Base-by-base conservation (phyloP, 2,888 invertebrate genomes). In the Xylota sylvarum region DNA sequence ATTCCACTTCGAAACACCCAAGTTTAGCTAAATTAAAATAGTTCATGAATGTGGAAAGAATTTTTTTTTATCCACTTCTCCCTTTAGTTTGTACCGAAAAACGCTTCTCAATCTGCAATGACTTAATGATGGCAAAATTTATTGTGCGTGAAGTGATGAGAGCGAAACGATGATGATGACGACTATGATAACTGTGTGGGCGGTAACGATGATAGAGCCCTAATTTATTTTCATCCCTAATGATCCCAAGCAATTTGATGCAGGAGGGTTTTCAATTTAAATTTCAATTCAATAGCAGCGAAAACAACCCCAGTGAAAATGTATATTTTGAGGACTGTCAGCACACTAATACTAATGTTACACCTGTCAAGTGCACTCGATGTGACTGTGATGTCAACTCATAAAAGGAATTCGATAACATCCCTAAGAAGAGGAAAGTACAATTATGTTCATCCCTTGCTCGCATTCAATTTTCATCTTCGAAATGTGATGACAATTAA, bases 81-180 rank as follows among this genome's bases (percentile, higher is more conserved):
- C 72, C 40, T 50, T 35, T n/a, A 17, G 30, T 72, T 27, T 19
- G n/a, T n/a, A 40, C 17, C 27, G 12, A 64, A 37, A 46, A 14
- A 56, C 10, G 90, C 88, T 89, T 88, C 89, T 89, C 88, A 88
- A 88, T 87, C 88, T 89, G 89, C 89, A 90, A 90, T 91, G 90
- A 91, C 90, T 91, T 91, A 91, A 91, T 90, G 91, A 89, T 89
- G 89, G 84, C 88, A 90, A 90, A 91, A 91, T 91, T 91, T 91
- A 91, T 91, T 90, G 90, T 90, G 90, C 91, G 91, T 91, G 88
- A 91, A 91, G 88, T 89, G 77, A 81, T 76, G 81, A 70, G 73
- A 83, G 67, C 52, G 72, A 55, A 70, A 62, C 56, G 62, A 70
- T 58, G 64, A 46, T 48, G 46, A 67, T 48, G 76, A 76, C 40